Base-by-base conservation (phyloP, 2,797 vertebrate species). In the Syngnathus rostellatus region DNA sequence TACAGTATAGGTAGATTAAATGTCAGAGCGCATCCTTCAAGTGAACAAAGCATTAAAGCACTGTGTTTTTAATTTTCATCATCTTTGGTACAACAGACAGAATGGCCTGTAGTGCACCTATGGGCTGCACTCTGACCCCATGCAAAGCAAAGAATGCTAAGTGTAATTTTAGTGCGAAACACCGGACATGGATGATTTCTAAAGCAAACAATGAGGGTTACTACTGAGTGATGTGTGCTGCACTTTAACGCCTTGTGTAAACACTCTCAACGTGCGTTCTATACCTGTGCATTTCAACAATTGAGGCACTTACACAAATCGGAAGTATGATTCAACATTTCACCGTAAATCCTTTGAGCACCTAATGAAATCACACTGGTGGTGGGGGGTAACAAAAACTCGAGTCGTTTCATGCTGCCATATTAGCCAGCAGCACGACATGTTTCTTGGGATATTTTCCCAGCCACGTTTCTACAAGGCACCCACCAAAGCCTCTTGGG, bases 171-270 rank as follows among this genome's bases (percentile, higher is more conserved):
- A 86, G 81, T 81, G 69, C 45, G 73, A 82, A 84, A 83, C 78
- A 81, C 81, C 66, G 71, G 85, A 86, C 85, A 81, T 74, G 84
- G 83, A 88, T 87, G 86, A 88, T 83, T 86, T 88, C 74, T 83
- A 82, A 85, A 86, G 81, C 84, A 87, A 89, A 89, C 83, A 87
- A 67, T 10, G 39, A 64, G 45, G 65, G 78, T 70, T 74, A 80
- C 74, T 76, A 74, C 37, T 82, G 78, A 83, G 74, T 80, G 77
- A 86, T 77, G 79, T 65, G 63, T 23, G 61, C 66, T 64, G 73
- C 62, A 68, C 77, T 77, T 71, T 58, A 66, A 85, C 85, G 63
- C 86, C 88, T 78, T 88, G 71, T 80, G 79, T 80, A 84, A 88
- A 90, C 82, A 88, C 69, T 75, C 57, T n/a, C 59, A 63, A 70